Percentiles rank a stretch among this genome's conserved stretches.
These are phyloP conservation scores for Seison nebaliae DNA, from an alignment of 1,140 invertebrate genomes.

Conservation along the genomic window DNA sequence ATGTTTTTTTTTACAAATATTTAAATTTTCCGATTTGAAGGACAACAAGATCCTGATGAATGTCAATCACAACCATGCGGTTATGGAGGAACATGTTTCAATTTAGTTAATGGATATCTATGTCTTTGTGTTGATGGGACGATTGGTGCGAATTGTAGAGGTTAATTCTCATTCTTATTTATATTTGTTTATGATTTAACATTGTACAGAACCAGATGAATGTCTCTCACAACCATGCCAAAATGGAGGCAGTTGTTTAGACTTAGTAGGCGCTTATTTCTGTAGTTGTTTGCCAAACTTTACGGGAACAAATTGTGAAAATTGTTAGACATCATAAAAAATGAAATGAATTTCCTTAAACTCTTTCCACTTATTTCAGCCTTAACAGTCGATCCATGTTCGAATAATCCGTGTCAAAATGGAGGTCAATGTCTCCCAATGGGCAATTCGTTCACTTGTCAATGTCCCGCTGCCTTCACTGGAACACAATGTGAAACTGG, in stretches of 20 bases:
- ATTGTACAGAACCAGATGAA: too few species aligned
- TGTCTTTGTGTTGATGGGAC: conserved; percentile 46
- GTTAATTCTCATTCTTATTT: too few species aligned
- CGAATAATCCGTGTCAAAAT: conserved; percentile 7
- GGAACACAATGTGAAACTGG: conserved; percentile 29
- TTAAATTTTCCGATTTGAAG: too few species aligned
- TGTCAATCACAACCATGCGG: conserved; percentile 7
- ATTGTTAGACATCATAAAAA: too few species aligned
- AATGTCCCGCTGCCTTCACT: conserved; percentile 18
- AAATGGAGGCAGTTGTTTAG: conserved; percentile 16
- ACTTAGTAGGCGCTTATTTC: conserved; percentile 10
- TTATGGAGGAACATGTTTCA: conserved; percentile 12
- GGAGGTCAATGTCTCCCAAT: conserved; percentile 10
- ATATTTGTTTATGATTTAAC: too few species aligned
- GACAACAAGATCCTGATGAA: conserved; percentile 49
- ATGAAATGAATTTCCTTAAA: too few species aligned
- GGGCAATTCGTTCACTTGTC: conserved; percentile 29
- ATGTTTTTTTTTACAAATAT: too few species aligned
- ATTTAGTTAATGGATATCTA: conserved; percentile 20
- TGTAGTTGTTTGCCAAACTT: conserved; percentile 13
- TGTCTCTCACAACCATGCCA: conserved; percentile 10
- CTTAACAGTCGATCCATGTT: background rate
- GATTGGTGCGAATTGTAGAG: conserved; percentile 13
- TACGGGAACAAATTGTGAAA: conserved; percentile 15
- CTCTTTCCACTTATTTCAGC: background rate